Percentiles rank a stretch among this genome's conserved stretches.
Evolutionary conservation across 2,797 vertebrate species (phyloP).

Genomic region (Bucorvus abyssinicus): DNA sequence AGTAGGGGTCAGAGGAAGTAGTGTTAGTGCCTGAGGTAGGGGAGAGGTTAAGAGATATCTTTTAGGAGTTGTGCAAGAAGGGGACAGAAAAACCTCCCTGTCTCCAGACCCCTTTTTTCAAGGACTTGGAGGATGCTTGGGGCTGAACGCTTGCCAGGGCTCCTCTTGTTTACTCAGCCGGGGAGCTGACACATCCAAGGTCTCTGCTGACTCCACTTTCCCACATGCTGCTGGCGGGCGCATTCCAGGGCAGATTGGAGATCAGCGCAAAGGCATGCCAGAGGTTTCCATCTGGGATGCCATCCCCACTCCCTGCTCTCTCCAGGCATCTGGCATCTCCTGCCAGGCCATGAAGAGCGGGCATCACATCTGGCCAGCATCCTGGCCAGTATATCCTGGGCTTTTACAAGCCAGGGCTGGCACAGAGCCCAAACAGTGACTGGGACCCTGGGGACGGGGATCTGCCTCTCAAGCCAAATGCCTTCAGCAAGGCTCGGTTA

Average conservation of each 20-base stretch:
- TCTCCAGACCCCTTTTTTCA: conserved; percentile 19
- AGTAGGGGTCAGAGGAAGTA: neutral
- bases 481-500: neutral
- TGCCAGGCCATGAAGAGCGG: neutral
- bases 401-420: neutral
- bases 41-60: neutral
- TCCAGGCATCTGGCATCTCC: neutral
- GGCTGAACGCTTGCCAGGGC: conserved; percentile 60
- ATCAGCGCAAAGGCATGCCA: conserved; percentile 40
- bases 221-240: conserved; percentile 65
- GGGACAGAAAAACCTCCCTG: neutral
- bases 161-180: conserved; percentile 76
- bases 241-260: conserved; percentile 67
- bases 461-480: neutral
- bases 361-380: neutral
- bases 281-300: conserved; percentile 54
- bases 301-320: neutral
- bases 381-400: neutral
- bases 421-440: neutral
- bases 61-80: neutral
- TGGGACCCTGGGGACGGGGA: neutral
- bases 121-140: conserved; percentile 42
- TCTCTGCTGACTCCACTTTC: conserved; percentile 73
- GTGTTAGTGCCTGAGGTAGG: neutral
- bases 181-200: conserved; percentile 72